Evolutionary conservation across 2,797 vertebrate genomes (phyloP).

Genomic region (Lepus oiostolus): DNA sequence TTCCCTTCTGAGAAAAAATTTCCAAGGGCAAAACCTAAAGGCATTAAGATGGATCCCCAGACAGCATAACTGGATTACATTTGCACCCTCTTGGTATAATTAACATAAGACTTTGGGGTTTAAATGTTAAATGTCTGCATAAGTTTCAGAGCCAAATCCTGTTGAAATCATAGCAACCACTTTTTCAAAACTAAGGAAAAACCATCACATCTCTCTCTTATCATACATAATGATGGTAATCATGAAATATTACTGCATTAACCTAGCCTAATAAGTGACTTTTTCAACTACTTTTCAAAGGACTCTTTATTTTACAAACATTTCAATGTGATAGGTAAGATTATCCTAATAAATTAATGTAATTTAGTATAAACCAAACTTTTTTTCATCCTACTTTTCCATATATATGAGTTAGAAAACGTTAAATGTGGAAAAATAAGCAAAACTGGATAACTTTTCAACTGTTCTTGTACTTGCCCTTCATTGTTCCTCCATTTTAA

Average conservation of each 20-base stretch:
- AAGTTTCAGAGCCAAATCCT: too few species aligned
- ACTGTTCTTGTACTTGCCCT: slow-evolving; percentile 26
- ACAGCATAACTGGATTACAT: too few species aligned
- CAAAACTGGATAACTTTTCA: slow-evolving; percentile 45
- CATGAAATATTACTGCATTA: neutral
- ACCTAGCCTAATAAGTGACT: neutral
- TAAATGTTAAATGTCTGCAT: too few species aligned
- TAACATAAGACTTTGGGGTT: too few species aligned
- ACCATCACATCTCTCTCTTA: neutral
- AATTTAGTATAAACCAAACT: neutral
- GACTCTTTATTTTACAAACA: slow-evolving; percentile 31
- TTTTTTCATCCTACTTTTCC: neutral
- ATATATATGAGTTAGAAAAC: neutral
- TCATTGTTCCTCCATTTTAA: slow-evolving; percentile 65
- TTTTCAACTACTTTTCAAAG: slow-evolving; percentile 25
- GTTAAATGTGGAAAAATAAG: slow-evolving; percentile 33
- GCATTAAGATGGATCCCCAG: too few species aligned
- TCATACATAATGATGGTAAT: neutral
- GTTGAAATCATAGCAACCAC: too few species aligned
- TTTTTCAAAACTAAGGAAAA: neutral
- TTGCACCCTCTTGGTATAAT: too few species aligned
- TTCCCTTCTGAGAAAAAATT: too few species aligned
- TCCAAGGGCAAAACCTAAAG: too few species aligned
- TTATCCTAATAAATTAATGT: neutral
- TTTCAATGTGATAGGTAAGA: neutral